Evolutionary conservation across 2,888 invertebrate genomes (phyloP), one percentile per base, ranked within the genome.

Genomic region (Patella depressa): DNA sequence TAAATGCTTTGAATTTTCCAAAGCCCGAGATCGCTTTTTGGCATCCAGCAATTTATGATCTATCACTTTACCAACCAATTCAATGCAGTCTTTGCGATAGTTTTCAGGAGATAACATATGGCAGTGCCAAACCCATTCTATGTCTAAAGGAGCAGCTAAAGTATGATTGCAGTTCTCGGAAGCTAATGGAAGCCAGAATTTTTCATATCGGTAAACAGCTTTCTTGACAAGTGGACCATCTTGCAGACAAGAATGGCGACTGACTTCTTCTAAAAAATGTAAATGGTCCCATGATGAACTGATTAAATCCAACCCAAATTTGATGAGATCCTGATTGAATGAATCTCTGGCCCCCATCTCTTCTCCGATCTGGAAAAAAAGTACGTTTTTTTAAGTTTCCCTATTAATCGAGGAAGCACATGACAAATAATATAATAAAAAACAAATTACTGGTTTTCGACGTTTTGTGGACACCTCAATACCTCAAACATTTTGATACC

Each of bases 81-180:
- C 78, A n/a, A 76, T n/a, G 77, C 88, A 87, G 79, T 90, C 90
- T 55, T 81, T 77, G 19, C 80, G 76, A 77, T 91, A 91, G 17
- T 80, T 73, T 9, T 82, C 79, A 3, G 91, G 91, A 11, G 88
- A 85, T 59, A 92, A 81, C 85, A 91, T 84, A 80, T 91, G 91
- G 69, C 91, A 91, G 81, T 92, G 92, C 93, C 93, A 93, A 11
- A 92, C 89, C 93, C 93, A 93, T 78, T 92, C 92, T n/a, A 93
- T 90, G 83, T 93, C 92, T 34, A 92, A 72, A 12, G 92, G 91
- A 57, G 90, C 90, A 19, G 89, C 84, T 76, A 84, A 78, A 72
- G 78, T 77, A 55, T 83, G 75, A 45, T 83, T 78, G n/a, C n/a
- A 19, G 75, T 84, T 77, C 54, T 85, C 82, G 17, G 89, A 90